Percentiles rank a stretch among this genome's conserved stretches.
phyloP scores from a whole-genome alignment of 2,113 vertebrate species.

The Taxidea taxus region DNA sequence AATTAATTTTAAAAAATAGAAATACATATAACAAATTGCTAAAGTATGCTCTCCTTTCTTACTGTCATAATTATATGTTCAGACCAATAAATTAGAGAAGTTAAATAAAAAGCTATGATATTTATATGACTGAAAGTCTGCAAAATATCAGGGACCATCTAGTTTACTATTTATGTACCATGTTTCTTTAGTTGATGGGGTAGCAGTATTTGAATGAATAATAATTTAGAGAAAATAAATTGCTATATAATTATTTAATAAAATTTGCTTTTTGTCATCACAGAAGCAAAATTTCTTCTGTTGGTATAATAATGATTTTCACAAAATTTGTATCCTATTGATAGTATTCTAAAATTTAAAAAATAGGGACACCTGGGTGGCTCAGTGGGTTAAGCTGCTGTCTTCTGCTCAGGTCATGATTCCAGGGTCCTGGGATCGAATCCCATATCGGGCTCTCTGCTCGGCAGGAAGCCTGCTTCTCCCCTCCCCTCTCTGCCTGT shows the following conservation, averaged over 20 bases:
- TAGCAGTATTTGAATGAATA: background rate
- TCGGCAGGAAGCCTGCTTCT: too few relatives aligned
- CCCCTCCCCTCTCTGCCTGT: too few relatives aligned
- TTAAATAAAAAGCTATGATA: background rate
- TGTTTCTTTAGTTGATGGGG: background rate
- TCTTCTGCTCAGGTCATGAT: too few relatives aligned
- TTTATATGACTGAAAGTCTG: background rate
- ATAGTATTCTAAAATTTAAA: background rate
- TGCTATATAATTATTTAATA: background rate
- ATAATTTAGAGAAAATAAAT: background rate
- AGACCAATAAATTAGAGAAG: background rate
- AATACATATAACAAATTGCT: background rate
- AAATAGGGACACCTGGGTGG: too few relatives aligned
- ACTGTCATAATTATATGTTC: background rate
- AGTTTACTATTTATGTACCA: background rate
- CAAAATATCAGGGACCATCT: background rate
- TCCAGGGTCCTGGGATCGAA: too few relatives aligned
- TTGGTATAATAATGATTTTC: background rate
- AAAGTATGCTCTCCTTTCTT: background rate
- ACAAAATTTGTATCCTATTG: background rate
- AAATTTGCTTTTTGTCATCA: background rate
- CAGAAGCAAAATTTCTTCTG: background rate
- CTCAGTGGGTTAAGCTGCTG: too few relatives aligned
- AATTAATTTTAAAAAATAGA: background rate
- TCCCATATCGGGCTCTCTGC: too few relatives aligned